phyloP scores from a whole-genome alignment of 2,113 vertebrate species.

The Psittacus erithacus region DNA sequence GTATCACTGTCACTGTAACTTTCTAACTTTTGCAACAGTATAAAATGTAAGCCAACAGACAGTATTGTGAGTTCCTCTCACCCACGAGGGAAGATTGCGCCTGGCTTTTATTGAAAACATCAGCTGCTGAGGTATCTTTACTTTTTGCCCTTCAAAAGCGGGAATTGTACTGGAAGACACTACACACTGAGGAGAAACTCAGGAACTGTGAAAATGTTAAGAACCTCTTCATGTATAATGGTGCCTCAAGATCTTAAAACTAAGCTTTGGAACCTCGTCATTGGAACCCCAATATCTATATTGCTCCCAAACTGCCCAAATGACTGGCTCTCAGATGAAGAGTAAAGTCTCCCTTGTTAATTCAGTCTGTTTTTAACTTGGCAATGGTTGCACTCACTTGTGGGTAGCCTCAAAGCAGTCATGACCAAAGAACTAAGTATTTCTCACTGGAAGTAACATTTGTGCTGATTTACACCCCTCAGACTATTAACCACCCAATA shows the following conservation, averaged over 20 bases:
- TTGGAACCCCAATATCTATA: neutral
- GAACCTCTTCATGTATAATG: neutral
- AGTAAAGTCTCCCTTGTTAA: neutral
- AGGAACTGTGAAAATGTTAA: neutral
- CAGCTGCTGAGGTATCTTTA: neutral
- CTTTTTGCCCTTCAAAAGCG: neutral
- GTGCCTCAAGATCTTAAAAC: neutral
- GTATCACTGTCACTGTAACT: neutral
- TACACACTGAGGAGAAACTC: neutral
- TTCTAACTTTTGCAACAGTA: neutral
- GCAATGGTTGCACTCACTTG: accelerated
- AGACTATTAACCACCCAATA: neutral
- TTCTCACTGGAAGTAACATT: neutral
- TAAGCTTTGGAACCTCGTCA: neutral
- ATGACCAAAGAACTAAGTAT: neutral
- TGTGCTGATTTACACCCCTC: neutral
- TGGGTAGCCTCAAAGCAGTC: neutral
- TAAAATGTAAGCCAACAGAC: neutral
- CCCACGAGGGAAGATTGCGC: neutral
- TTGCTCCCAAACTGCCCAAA: neutral
- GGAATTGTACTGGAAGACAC: neutral
- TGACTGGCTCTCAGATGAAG: neutral
- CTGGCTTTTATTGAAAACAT: neutral
- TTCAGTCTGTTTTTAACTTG: neutral
- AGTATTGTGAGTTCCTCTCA: neutral